phyloP scores from a whole-genome alignment of 1,140 invertebrate genomes.

The Liolophura sinensis region DNA sequence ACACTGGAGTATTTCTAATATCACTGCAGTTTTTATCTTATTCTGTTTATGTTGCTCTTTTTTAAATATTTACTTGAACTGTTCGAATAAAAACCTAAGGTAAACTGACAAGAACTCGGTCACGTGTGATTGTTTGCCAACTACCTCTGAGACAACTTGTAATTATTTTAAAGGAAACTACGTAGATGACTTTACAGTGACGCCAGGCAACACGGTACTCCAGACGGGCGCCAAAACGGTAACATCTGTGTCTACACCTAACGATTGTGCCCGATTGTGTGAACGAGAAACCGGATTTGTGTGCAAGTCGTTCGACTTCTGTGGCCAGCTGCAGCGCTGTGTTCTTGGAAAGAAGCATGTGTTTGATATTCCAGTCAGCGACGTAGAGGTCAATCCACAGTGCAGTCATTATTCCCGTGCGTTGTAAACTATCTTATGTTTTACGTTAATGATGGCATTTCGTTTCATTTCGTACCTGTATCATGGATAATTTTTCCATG shows the following conservation, averaged over 20 bases:
- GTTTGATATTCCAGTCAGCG: constrained; percentile 9
- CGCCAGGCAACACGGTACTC: constrained; percentile 1
- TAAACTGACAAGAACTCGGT: too few species aligned
- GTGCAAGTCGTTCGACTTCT: constrained; percentile 20
- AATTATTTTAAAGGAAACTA: constrained; percentile 11
- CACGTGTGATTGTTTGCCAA: too few species aligned
- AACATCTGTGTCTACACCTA: neutral
- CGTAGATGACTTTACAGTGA: constrained; percentile 11
- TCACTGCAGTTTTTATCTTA: too few species aligned
- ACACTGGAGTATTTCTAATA: too few species aligned
- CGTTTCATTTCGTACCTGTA: too few species aligned
- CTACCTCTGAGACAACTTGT: neutral
- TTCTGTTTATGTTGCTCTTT: too few species aligned
- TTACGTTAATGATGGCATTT: too few species aligned
- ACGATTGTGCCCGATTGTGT: constrained; percentile 12
- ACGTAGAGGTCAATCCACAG: neutral
- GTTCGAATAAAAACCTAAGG: too few species aligned
- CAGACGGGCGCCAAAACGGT: neutral
- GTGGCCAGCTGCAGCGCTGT: constrained; percentile 9
- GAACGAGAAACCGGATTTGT: constrained; percentile 2
- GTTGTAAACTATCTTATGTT: neutral
- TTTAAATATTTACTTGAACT: too few species aligned
- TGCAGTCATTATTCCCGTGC: constrained; percentile 19
- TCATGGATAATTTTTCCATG: too few species aligned
- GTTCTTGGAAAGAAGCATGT: constrained; percentile 13